Evolutionary conservation across 2,888 invertebrate species (phyloP).

Genomic region (Merodon equestris): DNA sequence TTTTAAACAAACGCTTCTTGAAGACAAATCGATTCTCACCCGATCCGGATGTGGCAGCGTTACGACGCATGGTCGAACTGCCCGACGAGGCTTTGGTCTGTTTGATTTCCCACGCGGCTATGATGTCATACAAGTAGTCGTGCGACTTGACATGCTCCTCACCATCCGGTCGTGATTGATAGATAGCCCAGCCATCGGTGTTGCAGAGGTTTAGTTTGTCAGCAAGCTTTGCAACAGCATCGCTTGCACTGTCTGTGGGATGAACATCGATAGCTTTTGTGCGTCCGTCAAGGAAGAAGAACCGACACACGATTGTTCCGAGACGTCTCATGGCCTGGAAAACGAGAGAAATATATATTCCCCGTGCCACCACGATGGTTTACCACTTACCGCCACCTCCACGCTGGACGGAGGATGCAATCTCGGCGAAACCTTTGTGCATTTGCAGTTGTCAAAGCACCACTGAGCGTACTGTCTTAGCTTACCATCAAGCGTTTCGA

Average conservation of each 20-base stretch:
- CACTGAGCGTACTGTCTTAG: slow-evolving; percentile 93
- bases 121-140: slow-evolving; percentile 95
- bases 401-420: slow-evolving; percentile 94
- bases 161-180: slow-evolving; percentile 90
- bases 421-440: slow-evolving; percentile 89
- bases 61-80: slow-evolving; percentile 80
- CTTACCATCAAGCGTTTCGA: slow-evolving; percentile 83
- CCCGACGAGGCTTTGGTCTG: slow-evolving; percentile 81
- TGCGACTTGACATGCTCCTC: slow-evolving; percentile 95
- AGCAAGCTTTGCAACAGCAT: slow-evolving; percentile 92
- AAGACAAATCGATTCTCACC: slow-evolving; percentile 96
- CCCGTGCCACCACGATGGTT: neutral
- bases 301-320: slow-evolving; percentile 94
- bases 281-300: slow-evolving; percentile 96
- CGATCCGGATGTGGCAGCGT: slow-evolving; percentile 86
- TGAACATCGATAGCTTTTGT: slow-evolving; percentile 97
- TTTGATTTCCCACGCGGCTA: slow-evolving; percentile 94
- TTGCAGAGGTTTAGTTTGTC: slow-evolving; percentile 91
- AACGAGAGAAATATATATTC: neutral
- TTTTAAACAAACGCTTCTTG: slow-evolving; percentile 92
- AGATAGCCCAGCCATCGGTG: slow-evolving; percentile 96
- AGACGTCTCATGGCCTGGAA: slow-evolving; percentile 91
- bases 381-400: slow-evolving; percentile 89
- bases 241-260: slow-evolving; percentile 95
- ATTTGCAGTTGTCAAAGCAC: slow-evolving; percentile 95